phyloP scores from a whole-genome alignment of 2,113 vertebrate species.

The Setophaga coronata region DNA sequence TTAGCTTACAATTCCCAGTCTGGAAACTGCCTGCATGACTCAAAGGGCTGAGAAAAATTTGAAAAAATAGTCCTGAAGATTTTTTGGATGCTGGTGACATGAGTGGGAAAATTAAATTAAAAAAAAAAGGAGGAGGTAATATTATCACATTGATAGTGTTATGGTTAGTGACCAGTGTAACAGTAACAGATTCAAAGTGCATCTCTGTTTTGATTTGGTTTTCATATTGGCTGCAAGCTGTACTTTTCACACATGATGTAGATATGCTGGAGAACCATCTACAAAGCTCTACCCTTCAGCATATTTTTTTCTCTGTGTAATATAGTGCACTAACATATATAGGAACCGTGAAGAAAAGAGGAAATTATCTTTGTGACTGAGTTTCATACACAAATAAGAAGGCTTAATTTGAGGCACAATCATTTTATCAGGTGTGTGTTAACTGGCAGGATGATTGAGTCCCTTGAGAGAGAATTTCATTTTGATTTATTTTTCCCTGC shows the following conservation, averaged over 20 bases:
- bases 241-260: not conserved
- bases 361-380: slow-evolving; percentile 3
- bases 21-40: not conserved
- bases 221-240: not conserved
- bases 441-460: not conserved
- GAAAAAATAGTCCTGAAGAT: not conserved
- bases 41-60: not conserved
- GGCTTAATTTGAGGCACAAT: slow-evolving; percentile 24
- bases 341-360: not conserved
- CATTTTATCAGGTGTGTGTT: slow-evolving; percentile 23
- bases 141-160: not conserved
- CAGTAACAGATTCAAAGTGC: not conserved
- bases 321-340: not conserved
- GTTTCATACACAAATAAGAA: slow-evolving; percentile 41
- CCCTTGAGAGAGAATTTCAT: not conserved
- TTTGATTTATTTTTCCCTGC: not conserved
- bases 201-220: not conserved
- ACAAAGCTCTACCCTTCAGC: not conserved
- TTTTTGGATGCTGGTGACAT: not conserved
- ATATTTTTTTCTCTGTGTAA: not conserved
- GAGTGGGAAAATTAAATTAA: not conserved
- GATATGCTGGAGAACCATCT: not conserved
- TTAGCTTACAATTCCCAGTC: not conserved
- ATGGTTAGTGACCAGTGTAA: not conserved
- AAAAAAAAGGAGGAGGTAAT: not conserved